phyloP scores from a whole-genome alignment of 1,140 invertebrate species.

The Liolophura sinensis region DNA sequence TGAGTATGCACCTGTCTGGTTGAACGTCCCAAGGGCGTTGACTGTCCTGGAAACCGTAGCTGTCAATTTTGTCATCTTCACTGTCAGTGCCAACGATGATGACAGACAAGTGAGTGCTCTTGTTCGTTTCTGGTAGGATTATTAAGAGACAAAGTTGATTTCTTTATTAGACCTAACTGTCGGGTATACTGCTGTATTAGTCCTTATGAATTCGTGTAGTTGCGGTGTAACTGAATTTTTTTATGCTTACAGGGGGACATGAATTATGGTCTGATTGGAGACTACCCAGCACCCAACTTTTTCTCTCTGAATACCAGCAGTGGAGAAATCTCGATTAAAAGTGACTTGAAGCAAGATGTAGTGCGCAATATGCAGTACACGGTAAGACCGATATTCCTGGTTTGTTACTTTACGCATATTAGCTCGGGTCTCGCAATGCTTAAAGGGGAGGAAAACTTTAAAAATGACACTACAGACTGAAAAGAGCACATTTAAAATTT shows the following conservation, averaged over 20 bases:
- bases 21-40: conserved; percentile 71
- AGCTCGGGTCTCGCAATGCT: too few relatives aligned
- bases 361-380: conserved; percentile 23
- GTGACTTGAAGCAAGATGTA: conserved; percentile 9
- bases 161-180: too few relatives aligned
- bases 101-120: conserved; percentile 15
- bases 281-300: conserved; percentile 33
- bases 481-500: too few relatives aligned
- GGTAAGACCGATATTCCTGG: conserved; percentile 7
- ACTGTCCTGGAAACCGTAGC: conserved; percentile 81
- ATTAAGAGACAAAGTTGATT: too few relatives aligned
- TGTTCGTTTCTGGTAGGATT: too few relatives aligned
- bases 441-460: too few relatives aligned
- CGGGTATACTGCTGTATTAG: not conserved
- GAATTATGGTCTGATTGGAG: conserved; percentile 26
- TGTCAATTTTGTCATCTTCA: conserved; percentile 71
- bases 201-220: not conserved
- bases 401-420: too few relatives aligned
- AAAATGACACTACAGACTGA: too few relatives aligned
- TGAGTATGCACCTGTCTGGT: conserved; percentile 78
- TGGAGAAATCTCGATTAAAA: conserved; percentile 16
- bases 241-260: conserved; percentile 13
- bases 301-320: conserved; percentile 27
- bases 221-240: not conserved
- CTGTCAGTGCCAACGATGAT: conserved; percentile 63